Evolutionary conservation across 2,797 vertebrate genomes (phyloP).

Genomic region (Lepus townsendii): DNA sequence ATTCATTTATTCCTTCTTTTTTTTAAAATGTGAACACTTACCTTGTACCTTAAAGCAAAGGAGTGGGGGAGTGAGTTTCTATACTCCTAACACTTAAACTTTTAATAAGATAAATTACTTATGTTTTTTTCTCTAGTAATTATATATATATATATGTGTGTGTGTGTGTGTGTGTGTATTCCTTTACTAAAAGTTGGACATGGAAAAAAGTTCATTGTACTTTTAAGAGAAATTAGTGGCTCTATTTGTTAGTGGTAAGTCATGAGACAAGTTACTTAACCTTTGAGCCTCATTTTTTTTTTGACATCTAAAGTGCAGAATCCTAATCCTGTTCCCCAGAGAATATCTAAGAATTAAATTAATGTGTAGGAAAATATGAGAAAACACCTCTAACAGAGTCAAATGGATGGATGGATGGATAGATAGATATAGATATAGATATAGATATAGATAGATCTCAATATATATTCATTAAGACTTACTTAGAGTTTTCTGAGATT

Average conservation of each 20-base stretch:
- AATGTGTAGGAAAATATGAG: neutral
- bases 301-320: neutral
- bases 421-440: too few species aligned
- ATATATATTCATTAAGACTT: neutral
- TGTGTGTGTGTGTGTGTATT: neutral
- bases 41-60: neutral
- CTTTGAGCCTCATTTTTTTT: neutral
- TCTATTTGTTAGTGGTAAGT: neutral
- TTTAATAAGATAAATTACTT: neutral
- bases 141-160: neutral
- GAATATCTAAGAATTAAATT: neutral
- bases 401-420: neutral
- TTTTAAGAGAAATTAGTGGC: neutral
- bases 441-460: neutral
- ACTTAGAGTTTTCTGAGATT: neutral
- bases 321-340: neutral
- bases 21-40: neutral
- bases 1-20: neutral
- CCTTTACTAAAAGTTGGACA: conserved; percentile 18
- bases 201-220: neutral
- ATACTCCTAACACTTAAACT: neutral
- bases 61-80: neutral
- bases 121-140: neutral
- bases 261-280: neutral
- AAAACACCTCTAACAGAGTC: neutral